Base-by-base conservation (phyloP, 2,797 vertebrate genomes). In the Eulemur coronatus region DNA sequence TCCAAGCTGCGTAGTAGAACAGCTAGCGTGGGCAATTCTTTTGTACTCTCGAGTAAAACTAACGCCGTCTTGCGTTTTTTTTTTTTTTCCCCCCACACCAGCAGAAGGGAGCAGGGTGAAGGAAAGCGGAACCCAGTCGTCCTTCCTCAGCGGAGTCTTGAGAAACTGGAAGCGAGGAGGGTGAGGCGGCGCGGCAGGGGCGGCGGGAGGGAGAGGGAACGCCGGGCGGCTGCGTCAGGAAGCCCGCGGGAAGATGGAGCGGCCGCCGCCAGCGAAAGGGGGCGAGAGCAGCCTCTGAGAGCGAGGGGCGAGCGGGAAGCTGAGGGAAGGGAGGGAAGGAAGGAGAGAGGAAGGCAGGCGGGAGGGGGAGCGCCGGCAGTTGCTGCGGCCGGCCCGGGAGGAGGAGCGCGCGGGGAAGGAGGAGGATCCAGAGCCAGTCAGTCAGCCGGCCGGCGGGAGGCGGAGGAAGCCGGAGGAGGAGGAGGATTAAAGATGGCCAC, bases 401-500 rank as follows among this genome's bases (percentile, higher is more conserved):
- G 95, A 95, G 97, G 97, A 81, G 98, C 96, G 87, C 79, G 94
- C 72, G 85, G 92, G 79, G 93, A 89, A 41, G 41, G 97, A 98
- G 98, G 98, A 98, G 98, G 98, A 97, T 97, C 97, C 97, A 59
- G 95, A 93, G 97, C 43, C 96, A 85, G 97, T 95, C 98, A 91
- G 98, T 52, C 96, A 95, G 94, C 80, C 86, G 4, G 88, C 88
- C 61, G 2, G 97, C 94, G 81, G 97, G 97, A 97, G 97, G 97
- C 75, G 97, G 93, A 33, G 97, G 76, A 13, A 82, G 91, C 75
- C n/a, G 97, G 92, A 89, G 97, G 96, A 94, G 97, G 95, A 89
- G 97, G 97, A 97, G 97, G 97, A 98, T 97, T 97, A 98, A 98
- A 98, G 96, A 98, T 98, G 98, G 98, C 98, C 98, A 98, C 98